These are phyloP conservation scores for Drosophila rhopaloa DNA, from an alignment of 1,140 invertebrate genomes.

Conservation along the genomic window DNA sequence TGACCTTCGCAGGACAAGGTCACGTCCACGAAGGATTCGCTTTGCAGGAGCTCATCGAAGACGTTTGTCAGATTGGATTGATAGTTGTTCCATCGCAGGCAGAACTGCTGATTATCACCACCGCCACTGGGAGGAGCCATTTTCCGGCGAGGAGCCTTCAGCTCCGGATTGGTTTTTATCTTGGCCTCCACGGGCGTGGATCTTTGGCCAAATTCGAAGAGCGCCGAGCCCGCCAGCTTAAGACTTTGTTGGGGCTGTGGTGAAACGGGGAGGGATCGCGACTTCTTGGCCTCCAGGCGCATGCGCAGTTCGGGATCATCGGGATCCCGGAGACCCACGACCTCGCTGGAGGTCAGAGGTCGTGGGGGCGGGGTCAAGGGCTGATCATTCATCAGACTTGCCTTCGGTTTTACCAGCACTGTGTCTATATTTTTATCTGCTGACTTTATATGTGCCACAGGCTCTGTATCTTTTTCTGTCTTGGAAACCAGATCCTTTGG, in stretches of 20 bases:
- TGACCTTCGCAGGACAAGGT: conserved; percentile 96
- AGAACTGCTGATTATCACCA: conserved; percentile 87
- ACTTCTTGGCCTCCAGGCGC: conserved; percentile 65
- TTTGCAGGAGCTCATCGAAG: conserved; percentile 95
- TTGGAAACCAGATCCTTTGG: background rate
- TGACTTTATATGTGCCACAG: background rate
- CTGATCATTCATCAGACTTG: conserved; percentile 33
- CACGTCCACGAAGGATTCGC: conserved; percentile 96
- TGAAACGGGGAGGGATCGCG: conserved; percentile 74
- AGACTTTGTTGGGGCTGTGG: conserved; percentile 66
- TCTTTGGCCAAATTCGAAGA: conserved; percentile 65
- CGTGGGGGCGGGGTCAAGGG: conserved; percentile 73
- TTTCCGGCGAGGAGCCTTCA: conserved; percentile 17
- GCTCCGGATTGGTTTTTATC: conserved; percentile 17
- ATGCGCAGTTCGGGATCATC: conserved; percentile 68
- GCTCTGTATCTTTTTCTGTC: background rate
- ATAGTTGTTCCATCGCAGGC: conserved; percentile 97
- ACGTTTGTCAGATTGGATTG: conserved; percentile 95
- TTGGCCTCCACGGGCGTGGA: conserved; percentile 20
- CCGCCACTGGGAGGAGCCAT: conserved; percentile 31
- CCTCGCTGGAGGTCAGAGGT: conserved; percentile 77
- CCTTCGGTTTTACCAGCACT: conserved; percentile 23
- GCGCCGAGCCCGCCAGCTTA: conserved; percentile 54
- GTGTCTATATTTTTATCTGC: conserved; percentile 16
- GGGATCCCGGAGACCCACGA: conserved; percentile 65